Percentiles rank a stretch among this genome's conserved stretches.
These are phyloP conservation scores for Heterodera schachtii DNA, from an alignment of 1,140 invertebrate genomes.

Conservation along the genomic window DNA sequence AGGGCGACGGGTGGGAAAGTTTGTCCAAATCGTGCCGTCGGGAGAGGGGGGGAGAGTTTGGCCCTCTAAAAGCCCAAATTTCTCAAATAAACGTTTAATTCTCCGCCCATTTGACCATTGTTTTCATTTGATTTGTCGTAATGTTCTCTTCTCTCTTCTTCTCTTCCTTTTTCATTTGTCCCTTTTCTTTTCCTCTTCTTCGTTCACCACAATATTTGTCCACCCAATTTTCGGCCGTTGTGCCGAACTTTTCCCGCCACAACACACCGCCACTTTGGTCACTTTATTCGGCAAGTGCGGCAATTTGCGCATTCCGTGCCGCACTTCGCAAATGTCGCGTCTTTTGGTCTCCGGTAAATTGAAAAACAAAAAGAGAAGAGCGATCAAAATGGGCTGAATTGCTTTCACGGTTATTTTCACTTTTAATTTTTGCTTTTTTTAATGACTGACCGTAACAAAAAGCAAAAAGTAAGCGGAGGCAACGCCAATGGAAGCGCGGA, in stretches of 20 bases:
- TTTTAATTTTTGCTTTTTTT: no score
- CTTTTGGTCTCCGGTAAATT: slow-evolving; percentile 56
- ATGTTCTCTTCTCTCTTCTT: neutral
- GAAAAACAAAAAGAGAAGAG: slow-evolving; percentile 54
- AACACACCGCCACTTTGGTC: neutral
- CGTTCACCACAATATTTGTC: slow-evolving; percentile 8
- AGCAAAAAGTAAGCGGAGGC: slow-evolving; percentile 53
- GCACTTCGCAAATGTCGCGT: slow-evolving; percentile 53
- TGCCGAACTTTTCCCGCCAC: neutral
- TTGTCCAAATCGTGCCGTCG: no score
- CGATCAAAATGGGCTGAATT: slow-evolving; percentile 42
- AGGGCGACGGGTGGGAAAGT: no score
- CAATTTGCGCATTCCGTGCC: slow-evolving; percentile 37
- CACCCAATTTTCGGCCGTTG: neutral
- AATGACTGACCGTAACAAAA: slow-evolving; percentile 41
- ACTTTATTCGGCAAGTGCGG: slow-evolving; percentile 29
- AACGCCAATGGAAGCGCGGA: slow-evolving; percentile 50
- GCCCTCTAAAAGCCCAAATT: no score
- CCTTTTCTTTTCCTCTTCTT: neutral
- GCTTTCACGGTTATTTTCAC: no score
- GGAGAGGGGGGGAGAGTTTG: no score
- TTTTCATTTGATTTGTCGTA: no score
- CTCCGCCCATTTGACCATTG: no score
- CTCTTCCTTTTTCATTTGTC: neutral
- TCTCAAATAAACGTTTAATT: no score